Base-by-base conservation (phyloP, 2,113 vertebrate species). In the Okapia johnstoni region DNA sequence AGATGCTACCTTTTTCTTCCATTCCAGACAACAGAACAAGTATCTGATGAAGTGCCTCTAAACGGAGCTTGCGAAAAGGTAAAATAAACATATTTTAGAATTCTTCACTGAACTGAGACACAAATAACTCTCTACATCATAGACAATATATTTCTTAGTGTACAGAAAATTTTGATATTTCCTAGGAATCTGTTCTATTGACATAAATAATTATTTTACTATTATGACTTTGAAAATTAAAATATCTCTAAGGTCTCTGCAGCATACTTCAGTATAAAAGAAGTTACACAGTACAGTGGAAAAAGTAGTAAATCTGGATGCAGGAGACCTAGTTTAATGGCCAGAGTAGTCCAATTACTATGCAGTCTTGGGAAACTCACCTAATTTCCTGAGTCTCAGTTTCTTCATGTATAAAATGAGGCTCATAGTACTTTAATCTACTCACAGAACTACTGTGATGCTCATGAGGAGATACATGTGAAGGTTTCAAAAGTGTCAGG, bases 1-100 rank as follows among this genome's bases (percentile, higher is more conserved):
- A 98, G 88, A 99, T 97, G 90, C 99, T 99, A 92, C 99, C 99
- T 95, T 99, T 99, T 97, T 99, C 99, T 96, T 99, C 99, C 99
- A 99, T 99, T 55, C 99, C 99, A 52, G 99, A 99, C 15, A 99
- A 99, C 33, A 99, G 97, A 94, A 99, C 99, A 90, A 99, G 99
- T 52, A 99, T 99, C 99, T 99, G 99, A 98, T 99, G 99, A 93
- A 99, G 99, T 0, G 99, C 99, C 98, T 99, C 99, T 98, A 99
- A 98, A 66, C 99, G 99, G 98, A 99, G 98, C 99, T 99, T 98
- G 48, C 98, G 90, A 88, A 5, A 80, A 97, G 86, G 52, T 54
- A 97, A 90, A 61, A 85, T 43, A 98, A 94, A 98, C 26, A 93
- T n/a, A 96, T 79, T 92, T 86, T 80, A 90, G 96, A 77, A 76